phyloP scores from a whole-genome alignment of 1,140 invertebrate genomes.

The Eciton burchellii region DNA sequence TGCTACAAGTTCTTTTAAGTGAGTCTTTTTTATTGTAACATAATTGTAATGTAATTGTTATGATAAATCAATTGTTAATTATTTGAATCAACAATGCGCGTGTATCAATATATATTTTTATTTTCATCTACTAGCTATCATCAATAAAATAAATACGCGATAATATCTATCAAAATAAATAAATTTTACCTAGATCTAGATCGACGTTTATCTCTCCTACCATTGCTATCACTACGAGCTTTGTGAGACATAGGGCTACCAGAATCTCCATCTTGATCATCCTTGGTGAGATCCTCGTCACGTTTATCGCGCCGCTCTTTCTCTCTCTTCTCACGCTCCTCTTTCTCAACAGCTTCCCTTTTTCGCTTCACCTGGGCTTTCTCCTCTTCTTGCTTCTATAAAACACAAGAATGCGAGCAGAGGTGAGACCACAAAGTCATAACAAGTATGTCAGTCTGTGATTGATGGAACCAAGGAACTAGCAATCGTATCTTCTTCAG shows the following conservation, averaged over 20 bases:
- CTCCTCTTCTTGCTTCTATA: slow-evolving; percentile 89
- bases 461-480: slow-evolving; percentile 75
- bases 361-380: slow-evolving; percentile 87
- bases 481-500: slow-evolving; percentile 75
- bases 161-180: too few relatives aligned
- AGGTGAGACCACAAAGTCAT: slow-evolving; percentile 63
- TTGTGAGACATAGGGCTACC: slow-evolving; percentile 83
- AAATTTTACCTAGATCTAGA: slow-evolving; percentile 85
- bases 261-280: slow-evolving; percentile 83
- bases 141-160: too few relatives aligned
- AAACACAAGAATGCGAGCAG: slow-evolving; percentile 80
- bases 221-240: slow-evolving; percentile 79
- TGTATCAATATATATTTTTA: too few relatives aligned
- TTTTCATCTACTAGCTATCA: too few relatives aligned
- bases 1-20: too few relatives aligned
- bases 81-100: too few relatives aligned
- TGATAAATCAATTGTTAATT: too few relatives aligned
- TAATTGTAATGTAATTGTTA: too few relatives aligned
- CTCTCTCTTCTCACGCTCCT: slow-evolving; percentile 84
- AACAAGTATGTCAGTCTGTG: slow-evolving; percentile 61
- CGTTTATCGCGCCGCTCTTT: slow-evolving; percentile 80
- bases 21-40: too few relatives aligned
- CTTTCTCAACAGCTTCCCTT: slow-evolving; percentile 85
- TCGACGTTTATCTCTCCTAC: slow-evolving; percentile 83
- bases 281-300: slow-evolving; percentile 80